Conservation (phyloP, 2,113 vertebrate species). For the Phoenicopterus ruber region DNA sequence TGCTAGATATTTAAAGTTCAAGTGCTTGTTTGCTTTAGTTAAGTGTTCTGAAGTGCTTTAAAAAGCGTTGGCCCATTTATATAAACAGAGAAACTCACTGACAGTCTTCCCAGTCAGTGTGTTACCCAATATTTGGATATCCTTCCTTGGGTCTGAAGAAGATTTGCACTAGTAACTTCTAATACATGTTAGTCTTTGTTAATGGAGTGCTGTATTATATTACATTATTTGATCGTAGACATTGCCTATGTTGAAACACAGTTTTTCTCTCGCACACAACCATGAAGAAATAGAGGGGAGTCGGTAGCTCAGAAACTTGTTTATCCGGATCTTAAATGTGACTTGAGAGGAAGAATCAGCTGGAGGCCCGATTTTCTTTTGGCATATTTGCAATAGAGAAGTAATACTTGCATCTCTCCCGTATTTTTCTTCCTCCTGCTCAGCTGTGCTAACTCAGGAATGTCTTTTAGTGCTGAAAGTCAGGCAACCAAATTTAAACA, state of each 20-base stretch:
- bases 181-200: neutral
- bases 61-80: constrained; percentile 62
- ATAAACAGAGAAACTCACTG: constrained; percentile 67
- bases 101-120: constrained; percentile 44
- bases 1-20: constrained; percentile 75
- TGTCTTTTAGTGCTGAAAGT: neutral
- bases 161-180: neutral
- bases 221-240: neutral
- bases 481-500: neutral
- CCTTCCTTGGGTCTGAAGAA: neutral
- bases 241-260: neutral
- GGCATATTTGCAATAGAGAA: neutral
- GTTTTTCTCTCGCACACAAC: neutral
- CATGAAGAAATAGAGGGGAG: neutral
- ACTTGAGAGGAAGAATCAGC: neutral
- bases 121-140: constrained; percentile 35
- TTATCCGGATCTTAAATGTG: neutral
- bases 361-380: neutral
- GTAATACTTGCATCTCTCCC: neutral
- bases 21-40: constrained; percentile 75
- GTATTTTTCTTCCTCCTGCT: neutral
- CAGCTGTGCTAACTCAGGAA: neutral
- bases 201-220: neutral
- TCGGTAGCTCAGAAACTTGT: neutral
- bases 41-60: constrained; percentile 74